These are phyloP conservation scores for Limnephilus lunatus DNA, from an alignment of 2,888 invertebrate species.

Conservation along the genomic window DNA sequence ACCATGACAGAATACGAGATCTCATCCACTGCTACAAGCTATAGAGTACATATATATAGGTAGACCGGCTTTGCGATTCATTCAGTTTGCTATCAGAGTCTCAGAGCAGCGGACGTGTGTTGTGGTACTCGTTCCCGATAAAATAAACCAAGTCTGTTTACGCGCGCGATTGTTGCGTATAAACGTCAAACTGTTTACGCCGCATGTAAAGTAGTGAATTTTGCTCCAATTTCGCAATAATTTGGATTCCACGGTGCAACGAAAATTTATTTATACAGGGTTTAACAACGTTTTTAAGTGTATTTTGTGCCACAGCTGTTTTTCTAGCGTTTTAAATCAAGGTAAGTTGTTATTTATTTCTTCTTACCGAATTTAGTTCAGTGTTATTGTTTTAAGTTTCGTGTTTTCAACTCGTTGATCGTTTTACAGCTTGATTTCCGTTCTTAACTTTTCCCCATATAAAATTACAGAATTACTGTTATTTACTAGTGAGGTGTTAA, in stretches of 20 bases:
- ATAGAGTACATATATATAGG: background rate
- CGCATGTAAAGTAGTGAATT: conserved; percentile 2
- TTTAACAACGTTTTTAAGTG: background rate
- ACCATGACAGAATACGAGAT: conserved; percentile 9
- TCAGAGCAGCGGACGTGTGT: background rate
- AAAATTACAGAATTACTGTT: too few relatives aligned
- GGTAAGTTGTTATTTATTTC: conserved; percentile 7
- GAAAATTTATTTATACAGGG: background rate
- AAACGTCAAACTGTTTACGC: conserved; percentile 34
- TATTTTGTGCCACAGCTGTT: conserved; percentile 10
- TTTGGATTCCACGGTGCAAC: conserved; percentile 17
- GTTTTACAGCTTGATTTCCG: background rate
- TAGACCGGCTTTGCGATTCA: conserved; percentile 5
- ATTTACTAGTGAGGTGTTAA: too few relatives aligned
- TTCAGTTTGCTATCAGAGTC: conserved; percentile 22
- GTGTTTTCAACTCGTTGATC: background rate
- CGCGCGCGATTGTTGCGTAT: background rate
- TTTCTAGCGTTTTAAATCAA: background rate
- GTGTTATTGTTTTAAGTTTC: background rate
- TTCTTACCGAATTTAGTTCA: background rate
- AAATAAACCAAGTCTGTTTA: background rate
- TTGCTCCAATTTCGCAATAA: conserved; percentile 37
- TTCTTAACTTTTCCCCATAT: background rate
- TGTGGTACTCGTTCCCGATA: background rate
- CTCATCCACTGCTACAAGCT: background rate